phyloP scores from a whole-genome alignment of 2,888 invertebrate genomes.

The Sphinx pinastri region DNA sequence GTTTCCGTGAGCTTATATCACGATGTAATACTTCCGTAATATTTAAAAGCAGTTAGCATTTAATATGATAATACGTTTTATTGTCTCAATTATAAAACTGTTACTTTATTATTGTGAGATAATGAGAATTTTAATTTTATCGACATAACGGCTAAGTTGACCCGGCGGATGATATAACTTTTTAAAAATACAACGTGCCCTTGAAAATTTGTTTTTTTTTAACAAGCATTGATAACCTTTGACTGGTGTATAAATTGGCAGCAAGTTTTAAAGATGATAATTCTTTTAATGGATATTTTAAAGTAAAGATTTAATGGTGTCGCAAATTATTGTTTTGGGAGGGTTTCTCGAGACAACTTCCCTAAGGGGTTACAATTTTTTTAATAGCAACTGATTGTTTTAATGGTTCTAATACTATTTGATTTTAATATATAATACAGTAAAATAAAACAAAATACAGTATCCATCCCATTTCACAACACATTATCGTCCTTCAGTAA shows the following conservation, averaged over 20 bases:
- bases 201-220: not conserved
- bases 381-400: too few relatives aligned
- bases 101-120: not conserved
- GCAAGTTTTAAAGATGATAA: not conserved
- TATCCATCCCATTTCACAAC: too few relatives aligned
- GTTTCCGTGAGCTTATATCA: too few relatives aligned
- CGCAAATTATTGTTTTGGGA: not conserved
- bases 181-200: not conserved
- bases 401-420: too few relatives aligned
- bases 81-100: not conserved
- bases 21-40: not conserved
- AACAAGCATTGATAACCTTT: not conserved
- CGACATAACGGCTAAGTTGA: constrained; percentile 12
- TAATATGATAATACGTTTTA: not conserved
- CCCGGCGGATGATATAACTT: not conserved
- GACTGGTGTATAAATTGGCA: not conserved
- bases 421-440: too few relatives aligned
- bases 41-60: not conserved
- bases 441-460: too few relatives aligned
- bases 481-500: too few relatives aligned
- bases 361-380: too few relatives aligned
- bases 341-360: too few relatives aligned
- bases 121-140: constrained; percentile 1
- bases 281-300: not conserved
- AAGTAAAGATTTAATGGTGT: not conserved